A percentile compares a stretch with the other conserved stretches of the same genome.
phyloP scores from a whole-genome alignment of 1,140 invertebrate species.

The Cherax quadricarinatus region DNA sequence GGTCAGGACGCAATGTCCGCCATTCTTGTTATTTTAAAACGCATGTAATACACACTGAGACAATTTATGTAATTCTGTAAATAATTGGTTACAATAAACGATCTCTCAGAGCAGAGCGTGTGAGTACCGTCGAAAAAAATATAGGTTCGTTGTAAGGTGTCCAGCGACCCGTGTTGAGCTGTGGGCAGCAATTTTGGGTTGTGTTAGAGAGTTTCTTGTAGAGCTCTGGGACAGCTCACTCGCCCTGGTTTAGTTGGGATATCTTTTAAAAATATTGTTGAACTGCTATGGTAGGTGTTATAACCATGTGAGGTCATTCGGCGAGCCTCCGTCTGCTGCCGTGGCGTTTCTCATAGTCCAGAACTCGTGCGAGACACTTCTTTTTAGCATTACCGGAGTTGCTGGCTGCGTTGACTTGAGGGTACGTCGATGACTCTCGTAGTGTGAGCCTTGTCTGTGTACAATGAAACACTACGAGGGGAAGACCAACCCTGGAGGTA shows the following conservation, averaged over 20 bases:
- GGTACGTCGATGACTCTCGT: not conserved
- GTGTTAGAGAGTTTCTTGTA: not conserved
- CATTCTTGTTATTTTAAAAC: not conserved
- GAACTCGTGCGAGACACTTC: not conserved
- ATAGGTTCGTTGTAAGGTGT: not conserved
- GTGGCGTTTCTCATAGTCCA: no score
- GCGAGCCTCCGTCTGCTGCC: no score
- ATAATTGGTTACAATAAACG: constrained; percentile 32
- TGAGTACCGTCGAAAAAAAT: not conserved
- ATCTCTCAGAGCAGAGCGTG: constrained; percentile 12
- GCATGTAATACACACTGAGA: not conserved
- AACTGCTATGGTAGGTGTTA: no score
- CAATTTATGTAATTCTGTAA: not conserved
- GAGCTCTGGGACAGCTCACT: no score
- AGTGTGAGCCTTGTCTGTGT: no score
- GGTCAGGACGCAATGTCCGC: not conserved
- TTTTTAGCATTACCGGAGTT: not conserved
- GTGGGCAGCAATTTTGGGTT: not conserved
- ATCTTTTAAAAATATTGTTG: no score
- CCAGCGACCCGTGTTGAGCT: not conserved
- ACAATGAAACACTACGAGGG: not conserved
- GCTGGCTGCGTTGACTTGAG: not conserved
- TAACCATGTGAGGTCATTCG: no score
- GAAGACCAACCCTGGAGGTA: not conserved
- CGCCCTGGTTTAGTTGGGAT: no score